phyloP scores from a whole-genome alignment of 1,140 invertebrate genomes.

The Neodiprion pinetum region DNA sequence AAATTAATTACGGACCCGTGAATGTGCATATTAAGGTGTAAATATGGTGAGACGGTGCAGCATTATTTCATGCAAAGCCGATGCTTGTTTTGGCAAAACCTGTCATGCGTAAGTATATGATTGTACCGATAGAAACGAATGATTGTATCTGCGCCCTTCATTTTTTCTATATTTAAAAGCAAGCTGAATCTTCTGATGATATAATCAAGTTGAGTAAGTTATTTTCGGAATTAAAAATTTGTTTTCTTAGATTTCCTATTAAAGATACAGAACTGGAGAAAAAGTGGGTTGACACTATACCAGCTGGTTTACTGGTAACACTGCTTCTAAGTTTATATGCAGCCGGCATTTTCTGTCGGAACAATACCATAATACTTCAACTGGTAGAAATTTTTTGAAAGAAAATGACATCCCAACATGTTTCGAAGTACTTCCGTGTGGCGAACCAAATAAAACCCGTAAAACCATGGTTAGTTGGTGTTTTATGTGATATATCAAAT shows the following conservation, averaged over 20 bases:
- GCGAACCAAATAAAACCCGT: no score
- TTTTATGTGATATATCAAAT: not conserved
- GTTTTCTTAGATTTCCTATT: no score
- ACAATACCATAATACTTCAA: no score
- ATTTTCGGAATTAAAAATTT: not conserved
- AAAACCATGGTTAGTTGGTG: not conserved
- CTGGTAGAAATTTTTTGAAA: no score
- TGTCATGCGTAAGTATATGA: not conserved
- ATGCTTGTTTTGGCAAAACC: not conserved
- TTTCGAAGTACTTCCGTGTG: no score
- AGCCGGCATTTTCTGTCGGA: no score
- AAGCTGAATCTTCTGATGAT: not conserved
- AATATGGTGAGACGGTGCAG: not conserved
- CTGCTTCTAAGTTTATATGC: no score
- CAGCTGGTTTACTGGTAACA: no score
- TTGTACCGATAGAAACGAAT: not conserved
- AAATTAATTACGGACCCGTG: not conserved
- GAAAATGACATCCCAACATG: no score
- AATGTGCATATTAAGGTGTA: not conserved
- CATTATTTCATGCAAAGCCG: not conserved
- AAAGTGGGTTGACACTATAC: no score
- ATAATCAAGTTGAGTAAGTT: not conserved
- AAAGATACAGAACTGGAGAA: no score
- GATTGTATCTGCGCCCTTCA: not conserved
- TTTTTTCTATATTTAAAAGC: not conserved